Evolutionary conservation across 2,888 invertebrate genomes (phyloP).

Genomic region (Cosmia trapezina): DNA sequence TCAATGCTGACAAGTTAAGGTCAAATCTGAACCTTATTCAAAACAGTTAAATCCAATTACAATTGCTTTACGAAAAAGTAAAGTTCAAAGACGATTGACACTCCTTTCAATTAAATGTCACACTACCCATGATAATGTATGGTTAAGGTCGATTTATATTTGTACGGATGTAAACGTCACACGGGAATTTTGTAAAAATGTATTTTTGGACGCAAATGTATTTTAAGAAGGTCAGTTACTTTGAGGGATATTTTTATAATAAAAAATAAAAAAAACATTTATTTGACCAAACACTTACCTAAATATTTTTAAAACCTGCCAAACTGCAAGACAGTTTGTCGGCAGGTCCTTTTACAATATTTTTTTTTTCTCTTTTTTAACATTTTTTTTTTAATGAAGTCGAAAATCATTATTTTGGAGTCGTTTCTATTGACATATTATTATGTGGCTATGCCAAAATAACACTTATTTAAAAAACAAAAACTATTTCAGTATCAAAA

Average conservation of each 20-base stretch:
- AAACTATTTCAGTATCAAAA: not conserved
- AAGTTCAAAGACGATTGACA: constrained; percentile 74
- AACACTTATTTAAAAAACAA: constrained; percentile 7
- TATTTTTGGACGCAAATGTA: not conserved
- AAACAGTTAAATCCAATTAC: constrained; percentile 59
- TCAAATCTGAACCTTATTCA: constrained; percentile 54
- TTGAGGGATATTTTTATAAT: not conserved
- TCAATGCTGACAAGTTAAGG: constrained; percentile 48
- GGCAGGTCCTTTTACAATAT: too few species aligned
- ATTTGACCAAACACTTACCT: too few species aligned
- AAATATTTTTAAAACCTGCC: too few species aligned
- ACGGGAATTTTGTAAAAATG: constrained; percentile 16
- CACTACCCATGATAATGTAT: constrained; percentile 32
- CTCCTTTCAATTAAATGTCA: constrained; percentile 65
- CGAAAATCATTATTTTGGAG: not conserved
- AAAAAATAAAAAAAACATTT: too few species aligned
- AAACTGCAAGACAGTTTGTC: too few species aligned
- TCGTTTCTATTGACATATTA: not conserved
- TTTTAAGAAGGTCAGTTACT: not conserved
- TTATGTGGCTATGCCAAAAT: not conserved
- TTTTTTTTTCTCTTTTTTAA: too few species aligned
- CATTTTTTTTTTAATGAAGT: not conserved
- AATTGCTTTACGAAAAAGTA: constrained; percentile 68
- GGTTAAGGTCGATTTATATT: constrained; percentile 56
- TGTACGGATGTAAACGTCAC: constrained; percentile 24